phyloP scores from a whole-genome alignment of 2,113 vertebrate species.

The Ardeotis arabs region DNA sequence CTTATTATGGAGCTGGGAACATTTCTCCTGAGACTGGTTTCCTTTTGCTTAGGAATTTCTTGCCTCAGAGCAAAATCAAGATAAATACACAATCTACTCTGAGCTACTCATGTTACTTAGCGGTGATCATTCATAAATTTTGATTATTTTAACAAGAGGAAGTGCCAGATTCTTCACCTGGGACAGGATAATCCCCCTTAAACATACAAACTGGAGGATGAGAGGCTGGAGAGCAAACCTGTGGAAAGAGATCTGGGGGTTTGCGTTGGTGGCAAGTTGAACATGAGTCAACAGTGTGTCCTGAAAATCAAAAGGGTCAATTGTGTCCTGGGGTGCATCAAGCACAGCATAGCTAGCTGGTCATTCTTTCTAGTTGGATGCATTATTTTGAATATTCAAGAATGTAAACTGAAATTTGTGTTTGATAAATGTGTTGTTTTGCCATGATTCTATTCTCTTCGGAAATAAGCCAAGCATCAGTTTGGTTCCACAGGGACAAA shows the following conservation, averaged over 20 bases:
- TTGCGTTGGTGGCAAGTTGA: not conserved
- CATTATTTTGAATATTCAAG: not conserved
- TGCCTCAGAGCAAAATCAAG: not conserved
- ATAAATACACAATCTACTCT: not conserved
- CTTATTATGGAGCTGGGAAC: not conserved
- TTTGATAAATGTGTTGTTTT: not conserved
- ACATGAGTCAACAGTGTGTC: not conserved
- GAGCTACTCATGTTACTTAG: not conserved
- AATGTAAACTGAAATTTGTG: not conserved
- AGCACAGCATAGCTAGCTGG: rapidly evolving
- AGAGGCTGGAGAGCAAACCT: not conserved
- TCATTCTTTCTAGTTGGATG: not conserved
- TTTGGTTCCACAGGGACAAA: not conserved
- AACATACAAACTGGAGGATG: not conserved
- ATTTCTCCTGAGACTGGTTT: not conserved
- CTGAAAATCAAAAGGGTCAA: not conserved
- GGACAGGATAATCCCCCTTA: not conserved
- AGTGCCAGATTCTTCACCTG: not conserved
- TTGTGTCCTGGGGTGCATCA: rapidly evolving
- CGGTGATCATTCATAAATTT: not conserved
- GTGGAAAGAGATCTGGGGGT: not conserved
- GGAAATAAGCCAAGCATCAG: not conserved
- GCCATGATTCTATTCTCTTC: not conserved
- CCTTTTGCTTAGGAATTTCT: not conserved
- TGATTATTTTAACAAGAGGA: not conserved